A percentile compares a stretch with the other conserved stretches of the same genome.
Conservation (phyloP, 2,888 invertebrate genomes). For the Bombylius major region DNA sequence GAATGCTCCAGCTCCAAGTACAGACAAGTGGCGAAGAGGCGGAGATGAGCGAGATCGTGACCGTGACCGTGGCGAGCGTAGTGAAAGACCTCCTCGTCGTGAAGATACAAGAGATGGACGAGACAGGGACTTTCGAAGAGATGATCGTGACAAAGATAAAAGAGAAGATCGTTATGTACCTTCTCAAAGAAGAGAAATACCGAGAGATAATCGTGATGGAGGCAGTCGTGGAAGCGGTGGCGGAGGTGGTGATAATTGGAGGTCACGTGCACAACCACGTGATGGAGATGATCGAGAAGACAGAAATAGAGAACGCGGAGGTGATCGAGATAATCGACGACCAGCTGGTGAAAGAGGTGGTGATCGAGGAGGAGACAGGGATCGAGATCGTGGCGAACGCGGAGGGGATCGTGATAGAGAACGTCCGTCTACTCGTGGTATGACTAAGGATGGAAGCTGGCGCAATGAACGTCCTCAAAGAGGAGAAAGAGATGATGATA, state of each 20-base stretch:
- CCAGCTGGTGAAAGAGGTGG: slow-evolving; percentile 15
- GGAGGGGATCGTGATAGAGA: slow-evolving; percentile 3
- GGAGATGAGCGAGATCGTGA: slow-evolving; percentile 13
- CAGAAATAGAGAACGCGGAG: slow-evolving; percentile 14
- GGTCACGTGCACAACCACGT: slow-evolving; percentile 6
- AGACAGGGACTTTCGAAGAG: neutral
- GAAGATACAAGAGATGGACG: slow-evolving; percentile 8
- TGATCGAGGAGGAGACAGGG: slow-evolving; percentile 14
- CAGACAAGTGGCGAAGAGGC: slow-evolving; percentile 18
- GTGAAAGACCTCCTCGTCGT: slow-evolving; percentile 8
- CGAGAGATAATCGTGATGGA: slow-evolving; percentile 28
- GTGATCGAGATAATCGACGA: slow-evolving; percentile 11
- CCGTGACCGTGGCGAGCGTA: slow-evolving; percentile 5
- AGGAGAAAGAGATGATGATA: slow-evolving; percentile 29
- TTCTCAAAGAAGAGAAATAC: neutral
- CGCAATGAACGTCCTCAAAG: slow-evolving; percentile 28
- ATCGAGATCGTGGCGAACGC: slow-evolving; percentile 1
- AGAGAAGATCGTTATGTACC: slow-evolving; percentile 17
- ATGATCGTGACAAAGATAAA: slow-evolving; percentile 19
- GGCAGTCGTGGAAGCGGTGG: slow-evolving; percentile 16
- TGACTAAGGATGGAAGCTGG: slow-evolving; percentile 30
- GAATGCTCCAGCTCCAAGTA: slow-evolving; percentile 10
- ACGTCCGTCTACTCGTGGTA: slow-evolving; percentile 20
- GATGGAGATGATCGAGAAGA: slow-evolving; percentile 15
- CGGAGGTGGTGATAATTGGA: slow-evolving; percentile 12